Conservation (phyloP, 2,888 invertebrate genomes). For the Dolomedes plantarius region DNA sequence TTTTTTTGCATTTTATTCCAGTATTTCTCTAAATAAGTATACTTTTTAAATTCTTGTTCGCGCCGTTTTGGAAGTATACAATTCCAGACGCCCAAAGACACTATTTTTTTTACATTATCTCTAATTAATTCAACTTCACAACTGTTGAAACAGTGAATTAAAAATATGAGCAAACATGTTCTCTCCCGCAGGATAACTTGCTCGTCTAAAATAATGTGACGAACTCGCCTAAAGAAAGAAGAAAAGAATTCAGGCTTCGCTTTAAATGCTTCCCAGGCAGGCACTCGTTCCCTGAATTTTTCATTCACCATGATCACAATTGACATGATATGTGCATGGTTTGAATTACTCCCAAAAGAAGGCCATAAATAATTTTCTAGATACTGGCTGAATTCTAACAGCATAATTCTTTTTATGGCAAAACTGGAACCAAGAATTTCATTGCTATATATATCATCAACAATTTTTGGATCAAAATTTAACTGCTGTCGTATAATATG, state of each 20-base stretch:
- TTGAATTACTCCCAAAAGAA: constrained; percentile 87
- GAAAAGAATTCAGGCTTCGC: constrained; percentile 86
- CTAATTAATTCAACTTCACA: constrained; percentile 92
- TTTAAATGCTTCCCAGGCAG: constrained; percentile 95
- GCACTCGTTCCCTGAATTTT: constrained; percentile 96
- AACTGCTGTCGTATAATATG: not conserved
- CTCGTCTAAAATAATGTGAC: constrained; percentile 84
- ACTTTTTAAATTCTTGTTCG: constrained; percentile 89
- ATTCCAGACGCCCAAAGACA: constrained; percentile 95
- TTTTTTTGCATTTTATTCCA: constrained; percentile 93
- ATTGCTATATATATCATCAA: constrained; percentile 91
- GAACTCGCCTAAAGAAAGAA: constrained; percentile 88
- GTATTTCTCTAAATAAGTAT: constrained; percentile 93
- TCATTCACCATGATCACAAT: constrained; percentile 99
- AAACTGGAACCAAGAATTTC: constrained; percentile 86
- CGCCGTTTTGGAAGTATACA: constrained; percentile 87
- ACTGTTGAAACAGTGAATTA: constrained; percentile 97
- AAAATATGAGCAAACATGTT: constrained; percentile 90
- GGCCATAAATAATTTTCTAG: constrained; percentile 98
- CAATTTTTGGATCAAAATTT: constrained; percentile 84
- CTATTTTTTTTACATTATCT: constrained; percentile 91
- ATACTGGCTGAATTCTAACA: constrained; percentile 97
- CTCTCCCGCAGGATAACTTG: constrained; percentile 82
- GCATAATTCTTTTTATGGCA: constrained; percentile 82
- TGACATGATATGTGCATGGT: constrained; percentile 94